Evolutionary conservation across 64 coral and sea anemone species (phyloP).

Genomic region (Orbicella faveolata): DNA sequence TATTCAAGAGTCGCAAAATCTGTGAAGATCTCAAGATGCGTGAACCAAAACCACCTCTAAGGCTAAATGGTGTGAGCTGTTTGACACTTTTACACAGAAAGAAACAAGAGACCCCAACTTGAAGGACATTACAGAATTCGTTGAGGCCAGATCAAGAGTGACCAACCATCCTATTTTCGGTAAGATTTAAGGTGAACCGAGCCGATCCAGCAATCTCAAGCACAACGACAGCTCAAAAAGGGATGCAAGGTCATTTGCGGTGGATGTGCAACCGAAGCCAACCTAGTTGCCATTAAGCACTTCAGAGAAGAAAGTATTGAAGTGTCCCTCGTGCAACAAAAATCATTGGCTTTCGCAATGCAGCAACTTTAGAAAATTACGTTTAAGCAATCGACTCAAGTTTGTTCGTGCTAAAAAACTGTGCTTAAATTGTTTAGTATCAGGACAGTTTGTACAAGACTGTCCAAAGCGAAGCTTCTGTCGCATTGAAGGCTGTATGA

Average conservation of each 20-base stretch:
- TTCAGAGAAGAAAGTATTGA: not conserved
- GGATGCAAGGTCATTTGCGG: not conserved
- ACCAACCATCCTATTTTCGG: conserved; percentile 34
- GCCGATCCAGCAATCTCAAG: not conserved
- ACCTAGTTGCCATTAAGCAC: not conserved
- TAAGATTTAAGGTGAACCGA: not conserved
- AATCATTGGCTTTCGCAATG: conserved; percentile 45
- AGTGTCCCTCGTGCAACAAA: conserved; percentile 20
- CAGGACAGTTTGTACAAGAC: conserved; percentile 42
- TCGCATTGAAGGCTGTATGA: conserved; percentile 33
- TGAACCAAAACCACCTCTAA: not conserved
- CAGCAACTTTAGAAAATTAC: conserved; percentile 10
- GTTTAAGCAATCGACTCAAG: conserved; percentile 32
- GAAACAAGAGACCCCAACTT: not conserved
- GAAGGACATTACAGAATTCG: too few relatives aligned
- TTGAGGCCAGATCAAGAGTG: conserved; percentile 30
- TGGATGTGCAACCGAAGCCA: not conserved
- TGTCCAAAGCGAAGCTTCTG: conserved; percentile 75
- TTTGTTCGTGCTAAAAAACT: conserved; percentile 48
- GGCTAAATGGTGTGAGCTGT: conserved; percentile 44
- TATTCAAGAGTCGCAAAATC: too few relatives aligned
- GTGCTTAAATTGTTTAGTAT: conserved; percentile 53
- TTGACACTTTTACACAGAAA: not conserved
- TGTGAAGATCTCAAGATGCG: too few relatives aligned
- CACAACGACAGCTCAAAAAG: not conserved